Conservation (phyloP, 2,113 vertebrate genomes). For the Tor tambroides region DNA sequence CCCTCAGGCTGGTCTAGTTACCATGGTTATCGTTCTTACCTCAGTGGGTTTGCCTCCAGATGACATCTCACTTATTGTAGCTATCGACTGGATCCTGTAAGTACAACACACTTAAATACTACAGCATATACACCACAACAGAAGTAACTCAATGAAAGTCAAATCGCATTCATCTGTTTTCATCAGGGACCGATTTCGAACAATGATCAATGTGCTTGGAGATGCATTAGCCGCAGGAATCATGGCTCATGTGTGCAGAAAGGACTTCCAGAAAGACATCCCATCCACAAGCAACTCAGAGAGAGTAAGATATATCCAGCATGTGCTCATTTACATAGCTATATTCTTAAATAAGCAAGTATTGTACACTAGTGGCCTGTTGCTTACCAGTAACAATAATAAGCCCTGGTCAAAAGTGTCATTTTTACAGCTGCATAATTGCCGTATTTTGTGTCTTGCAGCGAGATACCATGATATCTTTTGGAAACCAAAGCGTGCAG, state of each 20-base stretch:
- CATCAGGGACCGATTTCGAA: constrained; percentile 81
- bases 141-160: background rate
- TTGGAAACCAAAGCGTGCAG: constrained; percentile 65
- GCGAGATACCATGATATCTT: constrained; percentile 69
- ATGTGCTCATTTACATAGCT: background rate
- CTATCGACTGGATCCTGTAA: constrained; percentile 85
- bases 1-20: constrained; percentile 84
- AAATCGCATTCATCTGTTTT: background rate
- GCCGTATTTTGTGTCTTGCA: constrained; percentile 4
- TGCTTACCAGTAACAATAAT: background rate
- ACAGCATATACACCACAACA: background rate
- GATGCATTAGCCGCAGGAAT: constrained; percentile 84
- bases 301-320: constrained; percentile 60
- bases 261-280: constrained; percentile 76
- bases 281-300: constrained; percentile 40
- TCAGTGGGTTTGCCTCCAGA: constrained; percentile 86
- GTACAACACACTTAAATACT: constrained; percentile 41
- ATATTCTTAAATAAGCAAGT: background rate
- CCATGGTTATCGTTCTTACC: constrained; percentile 88
- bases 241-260: constrained; percentile 78
- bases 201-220: constrained; percentile 83
- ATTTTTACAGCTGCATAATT: background rate
- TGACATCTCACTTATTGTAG: constrained; percentile 85
- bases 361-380: background rate
- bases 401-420: no score